Conservation (phyloP, 2,113 vertebrate genomes). For the Marmota flaviventris region DNA sequence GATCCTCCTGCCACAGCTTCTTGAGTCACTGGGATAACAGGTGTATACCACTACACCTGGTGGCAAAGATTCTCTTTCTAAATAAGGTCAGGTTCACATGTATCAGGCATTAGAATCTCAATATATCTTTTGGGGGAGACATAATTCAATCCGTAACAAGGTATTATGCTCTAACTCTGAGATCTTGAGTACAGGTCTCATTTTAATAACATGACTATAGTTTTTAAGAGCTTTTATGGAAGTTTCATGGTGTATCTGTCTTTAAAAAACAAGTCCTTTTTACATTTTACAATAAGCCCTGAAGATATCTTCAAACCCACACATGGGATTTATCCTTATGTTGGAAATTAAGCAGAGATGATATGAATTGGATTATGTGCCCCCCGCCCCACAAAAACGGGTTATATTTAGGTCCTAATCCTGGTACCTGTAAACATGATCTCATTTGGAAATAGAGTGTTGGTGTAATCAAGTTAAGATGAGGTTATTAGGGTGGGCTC, state of each 20-base stretch:
- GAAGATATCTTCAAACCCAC: not conserved
- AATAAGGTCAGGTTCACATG: not conserved
- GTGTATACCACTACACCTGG: too few species aligned
- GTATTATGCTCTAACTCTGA: not conserved
- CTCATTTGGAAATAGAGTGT: too few species aligned
- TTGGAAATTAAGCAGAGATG: slow-evolving; percentile 29
- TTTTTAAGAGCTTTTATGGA: slow-evolving; percentile 26
- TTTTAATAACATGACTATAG: slow-evolving; percentile 44
- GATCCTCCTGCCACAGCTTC: too few species aligned
- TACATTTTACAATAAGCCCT: not conserved
- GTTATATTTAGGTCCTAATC: too few species aligned
- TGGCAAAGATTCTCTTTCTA: slow-evolving; percentile 25
- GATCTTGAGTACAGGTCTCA: not conserved
- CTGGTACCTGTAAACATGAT: too few species aligned
- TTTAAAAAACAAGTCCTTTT: not conserved
- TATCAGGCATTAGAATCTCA: not conserved
- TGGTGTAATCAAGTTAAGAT: too few species aligned
- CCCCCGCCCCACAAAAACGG: too few species aligned
- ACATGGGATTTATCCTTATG: not conserved
- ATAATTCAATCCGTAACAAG: not conserved
- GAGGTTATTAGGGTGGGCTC: too few species aligned
- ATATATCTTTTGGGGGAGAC: not conserved
- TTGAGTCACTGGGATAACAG: too few species aligned
- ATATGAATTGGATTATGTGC: not conserved
- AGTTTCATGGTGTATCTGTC: slow-evolving; percentile 47